Conservation (phyloP, 30 jellyfish, hydroid and myxozoan genomes). For the Clytia hemisphaerica region DNA sequence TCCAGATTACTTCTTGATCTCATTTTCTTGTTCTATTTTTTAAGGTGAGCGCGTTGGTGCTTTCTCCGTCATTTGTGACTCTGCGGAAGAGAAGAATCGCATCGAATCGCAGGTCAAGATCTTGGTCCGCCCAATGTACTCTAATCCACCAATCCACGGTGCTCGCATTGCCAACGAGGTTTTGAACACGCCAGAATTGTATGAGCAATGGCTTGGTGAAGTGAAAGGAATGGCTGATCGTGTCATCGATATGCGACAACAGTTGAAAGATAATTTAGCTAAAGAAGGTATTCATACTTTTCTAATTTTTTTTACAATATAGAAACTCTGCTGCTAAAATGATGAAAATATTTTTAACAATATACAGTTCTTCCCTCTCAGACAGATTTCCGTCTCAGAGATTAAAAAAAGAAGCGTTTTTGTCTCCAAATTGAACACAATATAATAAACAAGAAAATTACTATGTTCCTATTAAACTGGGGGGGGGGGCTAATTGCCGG, state of each 20-base stretch:
- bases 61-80: conserved; percentile 64
- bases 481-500: too few relatives aligned
- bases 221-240: conserved; percentile 97
- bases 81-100: conserved; percentile 83
- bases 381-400: too few relatives aligned
- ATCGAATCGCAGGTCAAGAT: conserved; percentile 87
- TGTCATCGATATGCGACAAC: conserved; percentile 64
- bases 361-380: too few relatives aligned
- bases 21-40: not conserved
- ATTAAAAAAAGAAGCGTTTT: too few relatives aligned
- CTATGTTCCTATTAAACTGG: too few relatives aligned
- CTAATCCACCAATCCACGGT: conserved; percentile 98
- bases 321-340: not conserved
- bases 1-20: not conserved
- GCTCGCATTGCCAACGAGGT: conserved; percentile 83
- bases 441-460: too few relatives aligned
- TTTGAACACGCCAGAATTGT: conserved; percentile 45
- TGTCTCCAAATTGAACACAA: too few relatives aligned
- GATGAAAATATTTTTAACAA: not conserved
- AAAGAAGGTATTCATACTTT: conserved; percentile 48
- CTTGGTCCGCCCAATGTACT: conserved; percentile 91
- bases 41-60: conserved; percentile 98
- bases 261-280: conserved; percentile 54
- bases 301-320: not conserved
- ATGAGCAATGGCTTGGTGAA: conserved; percentile 88